Evolutionary conservation across 2,888 invertebrate species (phyloP), one percentile per base, ranked within the genome.

Genomic region (Scaptomyza reducta): DNA sequence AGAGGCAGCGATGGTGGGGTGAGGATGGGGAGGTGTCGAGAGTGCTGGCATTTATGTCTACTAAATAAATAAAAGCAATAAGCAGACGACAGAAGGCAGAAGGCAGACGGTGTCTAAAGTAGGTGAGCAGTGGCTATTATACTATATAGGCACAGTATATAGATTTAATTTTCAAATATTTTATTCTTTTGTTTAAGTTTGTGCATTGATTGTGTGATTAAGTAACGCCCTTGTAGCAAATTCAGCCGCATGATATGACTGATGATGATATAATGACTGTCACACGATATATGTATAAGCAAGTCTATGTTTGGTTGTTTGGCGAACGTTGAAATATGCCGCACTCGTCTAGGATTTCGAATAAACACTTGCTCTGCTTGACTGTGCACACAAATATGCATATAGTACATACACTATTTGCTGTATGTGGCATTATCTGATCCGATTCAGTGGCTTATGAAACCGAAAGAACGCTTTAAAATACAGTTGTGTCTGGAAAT

Each of bases 31-130:
- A n/a, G 16, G 6, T 5, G 49, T 13, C 10, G 35, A 13, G 16
- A 44, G 38, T 33, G 47, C 42, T 42, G 53, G 50, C 79, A 83
- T 68, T 69, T 80, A 77, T 71, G 80, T 80, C 72, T 74, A 85
- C 85, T 83, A 77, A 83, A 83, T 83, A 83, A 83, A 83, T 83
- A 83, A 83, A 83, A 85, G 79, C 86, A 79, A 87, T 85, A 83
- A 84, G 69, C 87, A 81, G 81, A 45, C 45, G 45, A 51, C 67
- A 59, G 74, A 47, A 45, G 40, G 49, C 67, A 59, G 54, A 42
- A 55, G 50, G 46, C 72, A 68, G 75, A 61, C 55, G 77, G 53
- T 65, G 77, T 58, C 73, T 49, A 74, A 85, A 82, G 82, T 79
- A 85, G 82, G 79, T 74, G 65, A 77, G 18, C 54, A 7, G 27